A percentile compares a stretch with the other conserved stretches of the same genome.
Conservation (phyloP, 2,797 vertebrate genomes). For the Propithecus deckenii region DNA sequence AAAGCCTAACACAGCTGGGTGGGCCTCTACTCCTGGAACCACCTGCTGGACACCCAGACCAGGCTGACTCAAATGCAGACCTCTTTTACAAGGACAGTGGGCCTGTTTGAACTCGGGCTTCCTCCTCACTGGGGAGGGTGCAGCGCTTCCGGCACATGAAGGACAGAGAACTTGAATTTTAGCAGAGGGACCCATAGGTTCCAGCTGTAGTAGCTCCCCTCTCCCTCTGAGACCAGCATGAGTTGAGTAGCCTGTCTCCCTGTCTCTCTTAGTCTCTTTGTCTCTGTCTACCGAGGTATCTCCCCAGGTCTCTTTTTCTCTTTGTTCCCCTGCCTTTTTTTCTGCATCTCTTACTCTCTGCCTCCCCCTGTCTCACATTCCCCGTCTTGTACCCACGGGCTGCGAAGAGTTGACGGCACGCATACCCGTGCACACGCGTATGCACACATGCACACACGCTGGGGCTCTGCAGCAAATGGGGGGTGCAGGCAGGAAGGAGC, state of each 20-base stretch:
- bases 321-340: neutral
- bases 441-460: neutral
- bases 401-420: neutral
- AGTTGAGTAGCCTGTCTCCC: neutral
- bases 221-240: neutral
- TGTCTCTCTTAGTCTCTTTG: neutral
- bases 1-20: neutral
- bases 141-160: too few relatives aligned
- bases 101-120: neutral
- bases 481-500: fast-evolving
- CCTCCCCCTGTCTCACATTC: neutral
- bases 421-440: too few relatives aligned
- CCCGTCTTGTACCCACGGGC: neutral
- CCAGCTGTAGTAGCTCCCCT: neutral
- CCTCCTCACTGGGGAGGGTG: too few relatives aligned
- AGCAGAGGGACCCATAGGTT: neutral
- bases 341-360: neutral
- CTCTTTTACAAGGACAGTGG: neutral
- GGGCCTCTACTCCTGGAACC: neutral
- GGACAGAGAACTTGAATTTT: neutral
- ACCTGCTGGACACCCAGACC: neutral
- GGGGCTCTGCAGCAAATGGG: neutral
- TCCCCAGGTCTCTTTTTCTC: neutral
- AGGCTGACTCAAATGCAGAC: neutral
- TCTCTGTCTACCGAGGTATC: neutral